A percentile compares a stretch with the other conserved stretches of the same genome.
phyloP scores from a whole-genome alignment of 1,140 invertebrate genomes.

The Onthophagus taurus region DNA sequence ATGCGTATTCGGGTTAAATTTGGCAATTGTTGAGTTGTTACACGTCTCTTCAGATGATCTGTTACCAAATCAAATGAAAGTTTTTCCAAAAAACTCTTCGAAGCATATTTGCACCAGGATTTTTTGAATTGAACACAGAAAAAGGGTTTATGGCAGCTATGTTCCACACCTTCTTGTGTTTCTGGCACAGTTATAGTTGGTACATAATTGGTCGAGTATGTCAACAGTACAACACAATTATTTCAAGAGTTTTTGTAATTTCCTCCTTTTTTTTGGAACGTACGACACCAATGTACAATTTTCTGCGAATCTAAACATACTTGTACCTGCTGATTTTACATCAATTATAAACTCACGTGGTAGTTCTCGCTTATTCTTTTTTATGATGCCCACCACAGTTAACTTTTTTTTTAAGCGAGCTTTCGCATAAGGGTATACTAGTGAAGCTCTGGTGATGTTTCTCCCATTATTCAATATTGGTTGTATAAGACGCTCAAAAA shows the following conservation, averaged over 20 bases:
- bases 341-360: slow-evolving; percentile 8
- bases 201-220: slow-evolving; percentile 37
- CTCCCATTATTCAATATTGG: slow-evolving; percentile 2
- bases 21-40: slow-evolving; percentile 16
- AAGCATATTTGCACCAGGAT: background rate
- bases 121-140: slow-evolving; percentile 4
- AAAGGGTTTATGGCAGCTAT: slow-evolving; percentile 29
- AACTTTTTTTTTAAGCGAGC: slow-evolving; percentile 4
- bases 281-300: slow-evolving; percentile 24
- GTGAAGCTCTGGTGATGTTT: slow-evolving; percentile 10
- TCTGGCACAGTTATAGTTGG: slow-evolving; percentile 17
- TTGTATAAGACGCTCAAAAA: background rate
- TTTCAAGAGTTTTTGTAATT: slow-evolving; percentile 26
- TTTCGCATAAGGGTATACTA: background rate
- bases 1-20: slow-evolving; percentile 16
- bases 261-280: slow-evolving; percentile 21
- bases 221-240: slow-evolving; percentile 26
- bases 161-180: slow-evolving; percentile 27
- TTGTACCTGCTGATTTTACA: slow-evolving; percentile 4
- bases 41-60: background rate
- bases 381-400: slow-evolving; percentile 5
- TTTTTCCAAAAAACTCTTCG: slow-evolving; percentile 2
- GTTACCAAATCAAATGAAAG: background rate
- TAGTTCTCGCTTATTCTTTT: slow-evolving; percentile 12
- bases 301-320: slow-evolving; percentile 17